Base-by-base conservation (phyloP, 2,888 invertebrate genomes). In the Schrankia costaestrigalis region DNA sequence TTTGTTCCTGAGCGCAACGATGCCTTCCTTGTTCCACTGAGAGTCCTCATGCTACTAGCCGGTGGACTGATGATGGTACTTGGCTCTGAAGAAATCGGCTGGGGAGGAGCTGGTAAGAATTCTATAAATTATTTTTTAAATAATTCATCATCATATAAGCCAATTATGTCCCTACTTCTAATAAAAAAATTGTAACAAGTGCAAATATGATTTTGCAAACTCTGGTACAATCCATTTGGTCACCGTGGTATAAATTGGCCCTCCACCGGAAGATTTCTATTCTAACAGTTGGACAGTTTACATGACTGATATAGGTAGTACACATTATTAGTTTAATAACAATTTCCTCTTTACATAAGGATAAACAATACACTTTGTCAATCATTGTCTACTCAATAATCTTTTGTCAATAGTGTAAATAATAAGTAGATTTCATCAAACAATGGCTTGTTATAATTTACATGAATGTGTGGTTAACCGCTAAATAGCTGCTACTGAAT, bases 41-140 rank as follows among this genome's bases (percentile, higher is more conserved):
- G 97, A 53, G 93, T 96, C 5, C 73, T 96, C 46, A 83, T 97
- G 76, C 83, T 98, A 36, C 90, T 97, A 40, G 89, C 91, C 6
- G 95, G 95, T 2, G 97, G 97, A 2, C 80, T 97, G 42, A 87
- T 96, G 55, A 93, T 95, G 1, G 94, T 97, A 30, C 93, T 97
- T 60, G 97, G 97, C 7, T 96, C 96, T 53, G 95, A 95, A 54
- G 89, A 91, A 39, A 89, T 96, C 37, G 95, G 93, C 3, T 92
- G 89, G 76, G 91, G 90, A 42, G 91, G 91, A 2, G 90, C 90
- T 47, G 91, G 89, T 89, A 52, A 72, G 68, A 21, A 26, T 22
- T n/a, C 1, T 18, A 3, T 15, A 9, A 17, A 17, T 5, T 17
- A 17, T 5, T 5, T 17, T 17, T 7, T 5, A 17, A 5, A 17